phyloP scores from a whole-genome alignment of 2,113 vertebrate genomes.

The Talpa occidentalis region DNA sequence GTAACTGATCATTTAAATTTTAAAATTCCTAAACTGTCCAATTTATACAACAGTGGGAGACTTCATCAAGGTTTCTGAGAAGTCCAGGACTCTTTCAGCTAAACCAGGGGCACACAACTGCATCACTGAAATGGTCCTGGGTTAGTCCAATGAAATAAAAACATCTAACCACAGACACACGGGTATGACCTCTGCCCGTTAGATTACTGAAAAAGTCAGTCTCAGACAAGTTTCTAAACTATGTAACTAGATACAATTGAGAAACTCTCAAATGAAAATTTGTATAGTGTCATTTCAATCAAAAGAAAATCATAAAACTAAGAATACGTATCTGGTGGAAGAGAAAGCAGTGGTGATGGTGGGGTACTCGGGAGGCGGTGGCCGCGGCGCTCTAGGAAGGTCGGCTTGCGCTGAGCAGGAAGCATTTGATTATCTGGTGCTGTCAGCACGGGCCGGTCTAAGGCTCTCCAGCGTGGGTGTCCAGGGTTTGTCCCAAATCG shows the following conservation, averaged over 20 bases:
- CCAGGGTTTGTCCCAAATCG: conserved; percentile 95
- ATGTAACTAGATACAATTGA: conserved; percentile 89
- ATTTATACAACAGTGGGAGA: conserved; percentile 82
- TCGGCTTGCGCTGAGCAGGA: conserved; percentile 88
- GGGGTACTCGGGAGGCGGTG: conserved; percentile 84
- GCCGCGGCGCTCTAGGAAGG: conserved; percentile 86
- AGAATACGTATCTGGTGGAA: conserved; percentile 85
- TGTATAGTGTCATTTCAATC: conserved; percentile 89
- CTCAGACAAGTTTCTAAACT: conserved; percentile 88
- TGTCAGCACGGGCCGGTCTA: conserved; percentile 86
- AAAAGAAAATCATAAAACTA: conserved; percentile 88
- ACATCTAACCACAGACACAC: conserved; percentile 82
- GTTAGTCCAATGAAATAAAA: conserved; percentile 82
- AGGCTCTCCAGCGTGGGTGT: conserved; percentile 90
- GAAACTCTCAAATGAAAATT: conserved; percentile 88
- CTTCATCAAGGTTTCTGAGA: conserved; percentile 65
- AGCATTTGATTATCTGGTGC: conserved; percentile 95
- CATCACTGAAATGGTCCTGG: conserved; percentile 80
- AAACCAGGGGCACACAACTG: conserved; percentile 78
- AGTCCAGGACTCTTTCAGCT: conserved; percentile 58
- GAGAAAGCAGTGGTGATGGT: conserved; percentile 89
- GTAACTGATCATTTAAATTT: conserved; percentile 84
- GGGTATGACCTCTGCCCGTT: conserved; percentile 90
- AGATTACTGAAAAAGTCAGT: conserved; percentile 86
- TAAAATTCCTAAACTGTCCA: conserved; percentile 85